Evolutionary conservation across 2,888 invertebrate genomes (phyloP).

Genomic region (Lingula anatina): DNA sequence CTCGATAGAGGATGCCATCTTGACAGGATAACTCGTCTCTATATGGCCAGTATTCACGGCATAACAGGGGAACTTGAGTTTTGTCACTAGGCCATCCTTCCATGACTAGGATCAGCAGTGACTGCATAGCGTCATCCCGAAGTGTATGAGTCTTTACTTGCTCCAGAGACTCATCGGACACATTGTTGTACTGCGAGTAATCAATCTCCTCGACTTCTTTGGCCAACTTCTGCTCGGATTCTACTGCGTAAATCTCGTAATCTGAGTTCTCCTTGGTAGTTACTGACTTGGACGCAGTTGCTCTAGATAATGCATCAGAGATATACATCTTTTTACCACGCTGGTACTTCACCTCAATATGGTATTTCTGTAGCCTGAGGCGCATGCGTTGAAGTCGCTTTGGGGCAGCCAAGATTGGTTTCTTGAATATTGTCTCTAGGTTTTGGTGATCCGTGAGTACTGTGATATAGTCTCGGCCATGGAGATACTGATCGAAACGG

Average conservation of each 20-base stretch:
- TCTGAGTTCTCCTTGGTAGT: neutral
- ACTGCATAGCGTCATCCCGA: conserved; percentile 1
- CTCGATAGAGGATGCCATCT: conserved; percentile 8
- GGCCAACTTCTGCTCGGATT: neutral
- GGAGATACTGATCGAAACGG: conserved; percentile 11
- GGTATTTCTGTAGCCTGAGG: conserved; percentile 12
- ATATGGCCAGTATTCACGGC: neutral
- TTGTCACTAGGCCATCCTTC: neutral
- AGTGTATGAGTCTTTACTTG: neutral
- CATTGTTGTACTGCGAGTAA: neutral
- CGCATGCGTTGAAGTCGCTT: conserved; percentile 15
- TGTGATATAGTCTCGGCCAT: conserved; percentile 9
- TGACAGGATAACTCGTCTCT: conserved; percentile 8
- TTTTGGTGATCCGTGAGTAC: conserved; percentile 15
- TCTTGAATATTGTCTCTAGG: conserved; percentile 13
- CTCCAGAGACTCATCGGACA: too few species aligned
- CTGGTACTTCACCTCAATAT: conserved; percentile 7
- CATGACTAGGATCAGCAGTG: neutral
- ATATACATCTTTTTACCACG: conserved; percentile 11
- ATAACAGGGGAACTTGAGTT: neutral
- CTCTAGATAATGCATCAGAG: conserved; percentile 16
- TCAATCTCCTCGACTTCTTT: neutral
- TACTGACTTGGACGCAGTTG: conserved; percentile 1
- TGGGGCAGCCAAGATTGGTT: conserved; percentile 10
- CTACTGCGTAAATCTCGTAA: neutral